Conservation (phyloP, 2,888 invertebrate species). For the Aphidoletes aphidimyza region DNA sequence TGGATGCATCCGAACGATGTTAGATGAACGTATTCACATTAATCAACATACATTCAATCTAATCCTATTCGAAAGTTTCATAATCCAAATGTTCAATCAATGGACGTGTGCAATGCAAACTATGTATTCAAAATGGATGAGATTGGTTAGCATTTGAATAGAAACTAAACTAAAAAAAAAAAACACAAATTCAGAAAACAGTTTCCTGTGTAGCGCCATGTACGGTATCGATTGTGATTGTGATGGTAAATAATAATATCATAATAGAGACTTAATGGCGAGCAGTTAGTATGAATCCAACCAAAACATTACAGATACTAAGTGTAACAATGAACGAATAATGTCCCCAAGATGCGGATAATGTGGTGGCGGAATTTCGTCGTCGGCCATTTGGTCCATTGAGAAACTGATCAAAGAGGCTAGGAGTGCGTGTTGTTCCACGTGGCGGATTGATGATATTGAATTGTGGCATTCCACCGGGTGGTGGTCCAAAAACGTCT, state of each 20-base stretch:
- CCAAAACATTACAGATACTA: conserved; percentile 22
- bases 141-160: background rate
- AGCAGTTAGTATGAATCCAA: conserved; percentile 20
- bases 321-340: conserved; percentile 37
- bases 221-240: conserved; percentile 19
- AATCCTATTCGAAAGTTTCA: conserved; percentile 1
- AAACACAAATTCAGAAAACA: no score
- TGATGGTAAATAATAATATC: no score
- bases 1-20: no score
- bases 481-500: conserved; percentile 55
- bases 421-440: conserved; percentile 65
- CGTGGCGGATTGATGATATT: conserved; percentile 53
- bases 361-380: conserved; percentile 35
- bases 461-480: conserved; percentile 57
- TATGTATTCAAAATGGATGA: background rate
- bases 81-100: background rate
- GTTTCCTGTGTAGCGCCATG: background rate
- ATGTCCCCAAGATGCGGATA: background rate
- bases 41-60: conserved; percentile 3
- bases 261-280: background rate
- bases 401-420: conserved; percentile 61
- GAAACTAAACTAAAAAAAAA: conserved; percentile 15
- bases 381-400: conserved; percentile 57
- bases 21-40: background rate
- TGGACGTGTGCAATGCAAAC: conserved; percentile 31